Conservation (phyloP, 2,888 invertebrate genomes). For the Gerris lacustris region DNA sequence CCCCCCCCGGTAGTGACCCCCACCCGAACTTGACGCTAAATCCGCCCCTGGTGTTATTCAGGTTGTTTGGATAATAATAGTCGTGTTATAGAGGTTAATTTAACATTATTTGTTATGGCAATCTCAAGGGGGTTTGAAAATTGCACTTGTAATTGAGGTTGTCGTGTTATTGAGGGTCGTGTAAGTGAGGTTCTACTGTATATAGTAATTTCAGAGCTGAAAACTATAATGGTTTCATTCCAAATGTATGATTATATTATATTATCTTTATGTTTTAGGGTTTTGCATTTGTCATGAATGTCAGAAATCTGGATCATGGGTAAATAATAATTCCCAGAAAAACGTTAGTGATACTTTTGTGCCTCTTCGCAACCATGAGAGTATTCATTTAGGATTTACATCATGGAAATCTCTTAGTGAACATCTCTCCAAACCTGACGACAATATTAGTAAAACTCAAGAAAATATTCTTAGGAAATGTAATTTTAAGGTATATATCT, state of each 20-base stretch:
- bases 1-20: too few species aligned
- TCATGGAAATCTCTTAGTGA: slow-evolving; percentile 34
- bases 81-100: too few species aligned
- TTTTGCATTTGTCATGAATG: slow-evolving; percentile 58
- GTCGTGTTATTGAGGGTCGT: too few species aligned
- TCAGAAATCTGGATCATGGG: slow-evolving; percentile 53
- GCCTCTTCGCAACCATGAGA: not conserved
- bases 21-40: too few species aligned
- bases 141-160: too few species aligned
- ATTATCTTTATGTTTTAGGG: slow-evolving; percentile 41
- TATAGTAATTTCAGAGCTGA: too few species aligned
- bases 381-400: not conserved
- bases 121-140: too few species aligned
- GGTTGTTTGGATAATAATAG: too few species aligned
- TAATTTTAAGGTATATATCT: not conserved
- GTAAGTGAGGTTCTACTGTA: too few species aligned
- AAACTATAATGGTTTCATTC: too few species aligned
- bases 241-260: not conserved
- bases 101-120: too few species aligned
- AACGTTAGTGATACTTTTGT: slow-evolving; percentile 33
- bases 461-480: not conserved
- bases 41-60: too few species aligned
- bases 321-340: slow-evolving; percentile 32
- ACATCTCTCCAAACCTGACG: slow-evolving; percentile 25
- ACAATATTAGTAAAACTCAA: not conserved